Base-by-base conservation (phyloP, 2,888 invertebrate species). In the Ryuthela nishihirai region DNA sequence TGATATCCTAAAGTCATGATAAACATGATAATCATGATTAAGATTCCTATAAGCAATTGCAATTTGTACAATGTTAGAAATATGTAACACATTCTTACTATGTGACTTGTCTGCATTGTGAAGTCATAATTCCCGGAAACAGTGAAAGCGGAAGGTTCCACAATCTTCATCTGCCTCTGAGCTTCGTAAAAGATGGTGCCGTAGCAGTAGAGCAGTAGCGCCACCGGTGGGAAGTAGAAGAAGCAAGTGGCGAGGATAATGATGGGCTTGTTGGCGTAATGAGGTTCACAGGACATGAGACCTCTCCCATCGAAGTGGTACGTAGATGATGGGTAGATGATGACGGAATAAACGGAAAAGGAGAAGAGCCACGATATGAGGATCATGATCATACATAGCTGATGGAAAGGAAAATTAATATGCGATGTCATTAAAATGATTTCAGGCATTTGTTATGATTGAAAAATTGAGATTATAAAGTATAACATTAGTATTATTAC, bases 161-260 rank as follows among this genome's bases (percentile, higher is more conserved):
- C 4, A 6, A 15, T 77, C 74, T 83, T 84, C 65, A 82, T 79
- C 62, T 87, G 81, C 65, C 85, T 82, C 75, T 88, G 87, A 77
- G 88, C 88, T 71, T 88, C 87, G 76, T 89, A 89, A 73, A 89
- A 89, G 43, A 89, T 89, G 20, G 88, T 88, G 26, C 89, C 89
- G 72, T 90, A 90, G 76, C 89, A 89, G 74, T 90, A 90, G 88
- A 89, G 89, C 69, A 90, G 79, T 60, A 88, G 87, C 89, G 90
- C 89, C 25, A 89, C 89, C 23, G 90, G 89, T 20, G 90, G 89
- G 70, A 90, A 90, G 75, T 90, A 91, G 76, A 90, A 87, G 62
- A 87, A 85, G 75, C 89, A 90, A 69, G 88, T 88, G 58, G 89
- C 83, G 66, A 90, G 25, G 36, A 67, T 63, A 38, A 67, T 53